These are phyloP conservation scores for Latrodectus elegans DNA, from an alignment of 2,888 invertebrate species.

Conservation along the genomic window DNA sequence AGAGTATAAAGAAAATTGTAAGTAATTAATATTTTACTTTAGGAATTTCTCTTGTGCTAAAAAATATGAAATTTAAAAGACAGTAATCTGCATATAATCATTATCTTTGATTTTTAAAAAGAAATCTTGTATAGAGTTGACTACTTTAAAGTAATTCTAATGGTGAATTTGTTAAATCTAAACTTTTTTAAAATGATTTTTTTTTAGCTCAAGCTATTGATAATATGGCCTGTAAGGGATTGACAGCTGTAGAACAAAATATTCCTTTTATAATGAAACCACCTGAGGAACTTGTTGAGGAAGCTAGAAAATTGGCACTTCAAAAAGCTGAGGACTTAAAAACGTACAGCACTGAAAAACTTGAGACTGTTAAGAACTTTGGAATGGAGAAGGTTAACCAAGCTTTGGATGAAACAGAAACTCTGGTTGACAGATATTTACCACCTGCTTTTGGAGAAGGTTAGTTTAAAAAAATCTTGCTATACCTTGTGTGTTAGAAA, in stretches of 20 bases:
- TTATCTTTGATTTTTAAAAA: too few relatives aligned
- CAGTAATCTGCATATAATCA: too few relatives aligned
- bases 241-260: constrained; percentile 50
- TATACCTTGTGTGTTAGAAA: background rate
- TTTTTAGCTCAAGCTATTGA: constrained; percentile 48
- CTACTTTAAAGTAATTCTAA: too few relatives aligned
- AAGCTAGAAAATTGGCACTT: constrained; percentile 49
- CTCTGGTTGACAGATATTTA: constrained; percentile 43
- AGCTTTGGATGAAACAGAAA: constrained; percentile 53
- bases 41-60: too few relatives aligned
- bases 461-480: background rate
- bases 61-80: too few relatives aligned
- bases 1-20: too few relatives aligned
- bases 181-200: background rate
- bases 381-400: constrained; percentile 52
- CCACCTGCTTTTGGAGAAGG: constrained; percentile 63
- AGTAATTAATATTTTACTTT: too few relatives aligned
- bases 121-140: too few relatives aligned
- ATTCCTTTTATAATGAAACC: constrained; percentile 55
- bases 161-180: too few relatives aligned
- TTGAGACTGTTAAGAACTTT: constrained; percentile 41
- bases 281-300: constrained; percentile 56
- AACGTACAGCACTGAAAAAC: constrained; percentile 42
- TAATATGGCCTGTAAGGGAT: constrained; percentile 49
- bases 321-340: constrained; percentile 62